Evolutionary conservation across 2,797 vertebrate species (phyloP).

Genomic region (Silurus aristotelis): DNA sequence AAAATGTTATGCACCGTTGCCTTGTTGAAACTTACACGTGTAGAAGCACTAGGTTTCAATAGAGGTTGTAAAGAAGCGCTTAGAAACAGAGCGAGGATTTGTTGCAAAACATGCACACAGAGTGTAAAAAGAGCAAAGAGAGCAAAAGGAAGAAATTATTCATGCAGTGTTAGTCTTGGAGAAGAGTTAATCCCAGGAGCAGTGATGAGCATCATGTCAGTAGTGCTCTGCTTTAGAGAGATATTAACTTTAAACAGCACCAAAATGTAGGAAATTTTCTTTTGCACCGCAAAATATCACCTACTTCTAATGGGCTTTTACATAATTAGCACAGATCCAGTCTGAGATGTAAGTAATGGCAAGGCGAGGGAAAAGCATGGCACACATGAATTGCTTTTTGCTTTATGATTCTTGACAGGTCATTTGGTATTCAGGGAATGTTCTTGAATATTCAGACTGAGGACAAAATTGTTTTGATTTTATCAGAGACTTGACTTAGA

Average conservation of each 20-base stretch:
- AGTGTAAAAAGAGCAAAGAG: constrained; percentile 53
- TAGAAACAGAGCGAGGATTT: constrained; percentile 55
- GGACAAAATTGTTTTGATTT: constrained; percentile 31
- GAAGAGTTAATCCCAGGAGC: constrained; percentile 61
- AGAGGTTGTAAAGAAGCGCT: background rate
- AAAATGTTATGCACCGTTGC: background rate
- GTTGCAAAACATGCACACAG: constrained; percentile 62
- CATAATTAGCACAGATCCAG: constrained; percentile 33
- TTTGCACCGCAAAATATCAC: constrained; percentile 27
- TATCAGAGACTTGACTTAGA: background rate
- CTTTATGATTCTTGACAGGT: constrained; percentile 37
- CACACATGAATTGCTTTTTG: constrained; percentile 26
- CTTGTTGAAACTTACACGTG: background rate
- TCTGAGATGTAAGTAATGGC: constrained; percentile 10
- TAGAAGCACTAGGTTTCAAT: background rate
- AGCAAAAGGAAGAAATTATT: constrained; percentile 60
- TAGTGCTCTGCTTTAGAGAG: constrained; percentile 65
- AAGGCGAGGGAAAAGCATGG: background rate
- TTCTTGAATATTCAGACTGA: constrained; percentile 40
- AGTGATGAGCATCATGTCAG: constrained; percentile 59
- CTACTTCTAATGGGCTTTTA: constrained; percentile 37
- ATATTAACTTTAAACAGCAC: constrained; percentile 62
- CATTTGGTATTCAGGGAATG: constrained; percentile 38
- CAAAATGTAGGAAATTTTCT: constrained; percentile 58
- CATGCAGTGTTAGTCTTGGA: constrained; percentile 54